Evolutionary conservation across 2,888 invertebrate species (phyloP), one percentile per base, ranked within the genome.

Genomic region (Chironomus riparius): DNA sequence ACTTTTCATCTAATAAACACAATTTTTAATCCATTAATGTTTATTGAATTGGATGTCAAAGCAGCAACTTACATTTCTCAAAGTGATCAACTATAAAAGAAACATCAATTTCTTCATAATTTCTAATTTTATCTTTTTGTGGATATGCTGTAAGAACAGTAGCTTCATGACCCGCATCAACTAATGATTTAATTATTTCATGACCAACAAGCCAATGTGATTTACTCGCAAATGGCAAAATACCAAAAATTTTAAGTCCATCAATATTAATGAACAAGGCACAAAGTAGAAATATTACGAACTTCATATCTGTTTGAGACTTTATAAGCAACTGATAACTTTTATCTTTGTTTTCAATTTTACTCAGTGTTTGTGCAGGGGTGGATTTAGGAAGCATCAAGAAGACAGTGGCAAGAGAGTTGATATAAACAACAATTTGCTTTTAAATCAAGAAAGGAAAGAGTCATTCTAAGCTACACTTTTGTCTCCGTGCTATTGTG

Each of bases 161-260:
- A 10, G 79, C 77, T 12, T 79, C 71, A 74, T 80, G 80, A 5
- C 80, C 85, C 1, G 80, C 79, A 12, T 78, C 78, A 2, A 80
- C 80, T 38, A 85, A 78, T 0, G 80, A 81, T 47, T 81, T 81
- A 76, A 83, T 80, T 70, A 84, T 73, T 0, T 82, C 78, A 4
- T 81, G 80, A 0, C 82, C 82, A n/a, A 83, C 79, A 75, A 82
- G 81, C 71, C 47, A 78, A 77, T 81, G 82, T 15, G 79, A 79
- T 77, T 77, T 78, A 13, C 77, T 47, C 0, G 7, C 47, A 2
- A 47, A 1, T 47, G 69, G 69, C 1, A 69, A 1, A 0, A 69
- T 5, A 2, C 12, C 69, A 7, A 69, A 10, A 18, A 69, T 3
- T 76, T 65, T 76, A 22, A 65, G 22, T 65, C 22, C 22, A 24